These are phyloP conservation scores for Heliconius erato DNA, from an alignment of 2,888 invertebrate genomes.

Conservation along the genomic window DNA sequence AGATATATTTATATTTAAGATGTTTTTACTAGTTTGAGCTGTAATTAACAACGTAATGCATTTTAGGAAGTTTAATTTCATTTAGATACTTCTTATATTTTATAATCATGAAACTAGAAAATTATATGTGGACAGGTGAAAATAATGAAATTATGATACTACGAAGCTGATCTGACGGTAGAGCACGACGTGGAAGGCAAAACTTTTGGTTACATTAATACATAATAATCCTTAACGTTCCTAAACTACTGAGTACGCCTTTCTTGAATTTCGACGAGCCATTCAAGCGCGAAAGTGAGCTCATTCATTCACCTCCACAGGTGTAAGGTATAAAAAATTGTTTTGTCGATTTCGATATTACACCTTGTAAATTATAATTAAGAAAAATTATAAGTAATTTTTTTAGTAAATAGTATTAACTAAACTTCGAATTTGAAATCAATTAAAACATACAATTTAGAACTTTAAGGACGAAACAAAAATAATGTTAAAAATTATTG, in stretches of 20 bases:
- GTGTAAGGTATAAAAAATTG: not conserved
- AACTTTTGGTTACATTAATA: no score
- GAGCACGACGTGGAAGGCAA: no score
- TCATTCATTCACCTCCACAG: not conserved
- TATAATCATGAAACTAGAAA: no score
- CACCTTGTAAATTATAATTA: not conserved
- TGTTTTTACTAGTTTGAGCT: no score
- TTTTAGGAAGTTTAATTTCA: no score
- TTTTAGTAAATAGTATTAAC: not conserved
- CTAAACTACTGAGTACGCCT: not conserved
- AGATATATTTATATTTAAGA: no score
- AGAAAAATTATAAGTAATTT: not conserved
- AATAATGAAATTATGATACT: no score
- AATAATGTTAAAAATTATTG: constrained; percentile 24
- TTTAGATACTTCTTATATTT: no score
- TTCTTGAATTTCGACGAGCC: not conserved
- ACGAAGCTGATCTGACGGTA: no score
- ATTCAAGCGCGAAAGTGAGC: not conserved
- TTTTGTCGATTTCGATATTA: not conserved
- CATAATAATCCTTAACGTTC: no score
- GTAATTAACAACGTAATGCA: no score
- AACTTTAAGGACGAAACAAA: not conserved
- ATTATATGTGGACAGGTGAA: no score
- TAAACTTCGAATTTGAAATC: not conserved
- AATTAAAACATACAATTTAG: not conserved